Evolutionary conservation across 2,113 vertebrate species (phyloP).

Genomic region (Nesoenas mayeri): DNA sequence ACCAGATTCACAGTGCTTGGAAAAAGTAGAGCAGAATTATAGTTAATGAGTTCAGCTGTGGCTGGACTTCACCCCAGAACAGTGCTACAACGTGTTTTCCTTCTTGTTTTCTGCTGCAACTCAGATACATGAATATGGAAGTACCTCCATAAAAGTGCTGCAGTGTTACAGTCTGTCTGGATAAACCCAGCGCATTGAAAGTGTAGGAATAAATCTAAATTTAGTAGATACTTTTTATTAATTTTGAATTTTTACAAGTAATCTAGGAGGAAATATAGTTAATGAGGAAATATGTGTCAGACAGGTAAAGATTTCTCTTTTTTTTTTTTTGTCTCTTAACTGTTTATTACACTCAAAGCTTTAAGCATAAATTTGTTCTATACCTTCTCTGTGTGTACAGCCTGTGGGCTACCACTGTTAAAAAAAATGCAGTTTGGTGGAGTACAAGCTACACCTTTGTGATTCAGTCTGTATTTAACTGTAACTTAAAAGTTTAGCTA

Average conservation of each 20-base stretch:
- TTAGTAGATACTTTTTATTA: not conserved
- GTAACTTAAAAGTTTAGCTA: not conserved
- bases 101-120: not conserved
- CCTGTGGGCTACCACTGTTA: not conserved
- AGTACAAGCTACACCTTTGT: not conserved
- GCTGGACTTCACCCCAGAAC: not conserved
- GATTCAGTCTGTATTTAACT: not conserved
- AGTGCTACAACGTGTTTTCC: not conserved
- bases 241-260: not conserved
- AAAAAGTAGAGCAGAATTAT: not conserved
- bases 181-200: not conserved
- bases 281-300: not conserved
- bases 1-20: not conserved
- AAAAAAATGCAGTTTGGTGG: not conserved
- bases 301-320: not conserved
- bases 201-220: not conserved
- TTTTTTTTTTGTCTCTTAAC: not conserved
- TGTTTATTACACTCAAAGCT: not conserved
- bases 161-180: not conserved
- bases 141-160: not conserved
- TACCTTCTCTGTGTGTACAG: not conserved
- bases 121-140: fast-evolving
- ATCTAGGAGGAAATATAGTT: not conserved
- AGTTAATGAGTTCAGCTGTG: not conserved
- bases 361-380: not conserved